Percentiles rank a stretch among this genome's conserved stretches.
Conservation (phyloP, 2,888 invertebrate genomes). For the Lobophora halterata region DNA sequence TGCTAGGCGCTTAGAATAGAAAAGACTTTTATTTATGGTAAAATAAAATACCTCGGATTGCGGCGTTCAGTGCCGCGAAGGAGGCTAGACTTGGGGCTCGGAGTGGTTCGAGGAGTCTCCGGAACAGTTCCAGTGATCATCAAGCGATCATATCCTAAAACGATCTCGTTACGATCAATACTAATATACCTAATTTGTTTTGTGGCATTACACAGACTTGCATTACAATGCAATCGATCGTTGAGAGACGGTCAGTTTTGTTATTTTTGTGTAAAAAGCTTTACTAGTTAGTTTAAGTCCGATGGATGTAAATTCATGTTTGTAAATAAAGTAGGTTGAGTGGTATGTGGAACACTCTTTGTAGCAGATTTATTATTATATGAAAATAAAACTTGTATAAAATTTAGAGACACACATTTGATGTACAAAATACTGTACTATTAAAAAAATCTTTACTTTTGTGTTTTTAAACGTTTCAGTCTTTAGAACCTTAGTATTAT, state of each 20-base stretch:
- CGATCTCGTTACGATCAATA: slow-evolving; percentile 79
- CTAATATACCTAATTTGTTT: slow-evolving; percentile 65
- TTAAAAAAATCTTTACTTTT: slow-evolving; percentile 30
- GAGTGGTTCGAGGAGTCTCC: slow-evolving; percentile 37
- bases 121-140: slow-evolving; percentile 67
- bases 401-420: slow-evolving; percentile 42
- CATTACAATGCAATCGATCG: slow-evolving; percentile 71
- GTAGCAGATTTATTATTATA: slow-evolving; percentile 31
- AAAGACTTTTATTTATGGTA: slow-evolving; percentile 70
- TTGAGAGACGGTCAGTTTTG: slow-evolving; percentile 58
- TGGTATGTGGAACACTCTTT: slow-evolving; percentile 52
- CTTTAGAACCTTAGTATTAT: slow-evolving; percentile 68
- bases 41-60: slow-evolving; percentile 65
- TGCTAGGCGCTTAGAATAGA: slow-evolving; percentile 64
- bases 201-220: slow-evolving; percentile 77
- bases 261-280: slow-evolving; percentile 79
- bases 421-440: slow-evolving; percentile 43
- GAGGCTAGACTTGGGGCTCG: slow-evolving; percentile 34
- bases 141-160: slow-evolving; percentile 74
- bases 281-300: slow-evolving; percentile 71
- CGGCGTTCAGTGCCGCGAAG: slow-evolving; percentile 37
- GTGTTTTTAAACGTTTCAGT: slow-evolving; percentile 31
- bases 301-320: slow-evolving; percentile 64
- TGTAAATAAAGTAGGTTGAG: slow-evolving; percentile 71
- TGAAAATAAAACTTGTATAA: slow-evolving; percentile 38